Conservation (phyloP, 2,113 vertebrate species). For the Halichoerus grypus region DNA sequence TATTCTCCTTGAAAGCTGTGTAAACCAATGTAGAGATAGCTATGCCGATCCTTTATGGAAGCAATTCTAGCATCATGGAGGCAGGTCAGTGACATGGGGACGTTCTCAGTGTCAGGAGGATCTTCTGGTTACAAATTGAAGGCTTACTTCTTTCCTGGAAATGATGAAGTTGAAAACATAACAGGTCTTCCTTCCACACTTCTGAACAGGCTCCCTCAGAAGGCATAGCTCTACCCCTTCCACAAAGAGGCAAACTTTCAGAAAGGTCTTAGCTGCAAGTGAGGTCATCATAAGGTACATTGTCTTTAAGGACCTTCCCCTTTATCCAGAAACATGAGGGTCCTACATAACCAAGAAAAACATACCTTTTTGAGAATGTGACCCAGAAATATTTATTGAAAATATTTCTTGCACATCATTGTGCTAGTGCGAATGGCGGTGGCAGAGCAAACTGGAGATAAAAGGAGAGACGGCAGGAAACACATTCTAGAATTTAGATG, state of each 20-base stretch:
- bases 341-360: not conserved
- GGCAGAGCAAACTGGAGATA: not conserved
- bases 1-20: not conserved
- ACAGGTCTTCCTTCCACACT: not conserved
- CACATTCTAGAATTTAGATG: not conserved
- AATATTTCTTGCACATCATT: not conserved
- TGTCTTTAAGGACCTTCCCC: not conserved
- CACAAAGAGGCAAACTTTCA: not conserved
- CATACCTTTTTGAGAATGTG: not conserved
- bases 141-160: not conserved
- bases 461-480: not conserved
- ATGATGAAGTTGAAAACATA: not conserved
- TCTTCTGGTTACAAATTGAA: not conserved
- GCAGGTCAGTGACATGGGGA: not conserved
- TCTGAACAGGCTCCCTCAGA: not conserved
- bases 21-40: not conserved
- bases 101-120: not conserved
- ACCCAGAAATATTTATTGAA: not conserved
- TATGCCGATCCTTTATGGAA: not conserved
- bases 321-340: not conserved
- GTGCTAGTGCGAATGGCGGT: not conserved
- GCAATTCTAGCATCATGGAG: not conserved
- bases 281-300: fast-evolving
- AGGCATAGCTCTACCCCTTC: not conserved
- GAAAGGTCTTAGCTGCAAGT: not conserved